Conservation (phyloP, 2,888 invertebrate species). For the Mimachlamys varia region DNA sequence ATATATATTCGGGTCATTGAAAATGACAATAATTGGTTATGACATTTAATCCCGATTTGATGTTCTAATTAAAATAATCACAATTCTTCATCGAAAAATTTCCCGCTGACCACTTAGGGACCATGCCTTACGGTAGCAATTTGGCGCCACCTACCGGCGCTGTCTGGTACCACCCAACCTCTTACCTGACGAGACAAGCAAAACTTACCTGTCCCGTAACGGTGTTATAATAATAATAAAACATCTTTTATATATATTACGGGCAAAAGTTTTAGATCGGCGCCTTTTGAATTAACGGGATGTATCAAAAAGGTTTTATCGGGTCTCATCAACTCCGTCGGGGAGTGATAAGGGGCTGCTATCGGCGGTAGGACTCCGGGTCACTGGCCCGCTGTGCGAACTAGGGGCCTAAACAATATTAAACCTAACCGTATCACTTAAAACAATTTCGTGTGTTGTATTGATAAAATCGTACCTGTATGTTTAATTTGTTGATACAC, state of each 20-base stretch:
- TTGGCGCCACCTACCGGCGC: not conserved
- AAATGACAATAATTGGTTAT: slow-evolving; percentile 36
- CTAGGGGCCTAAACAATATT: slow-evolving; percentile 22
- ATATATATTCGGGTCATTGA: slow-evolving; percentile 14
- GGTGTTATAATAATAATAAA: slow-evolving; percentile 17
- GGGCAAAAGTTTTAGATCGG: not conserved
- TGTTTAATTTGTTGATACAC: slow-evolving; percentile 5
- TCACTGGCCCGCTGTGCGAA: slow-evolving; percentile 14
- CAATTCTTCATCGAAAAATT: slow-evolving; percentile 16
- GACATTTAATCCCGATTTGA: slow-evolving; percentile 34
- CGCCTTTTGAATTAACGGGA: slow-evolving; percentile 34
- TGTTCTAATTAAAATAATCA: slow-evolving; percentile 31
- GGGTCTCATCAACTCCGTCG: not conserved
- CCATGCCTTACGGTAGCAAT: slow-evolving; percentile 13
- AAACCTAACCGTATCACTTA: slow-evolving; percentile 15
- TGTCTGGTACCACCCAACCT: slow-evolving; percentile 31
- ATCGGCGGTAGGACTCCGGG: not conserved
- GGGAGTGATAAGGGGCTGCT: not conserved
- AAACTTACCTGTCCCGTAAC: slow-evolving; percentile 24
- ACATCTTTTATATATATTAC: slow-evolving; percentile 9
- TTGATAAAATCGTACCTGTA: slow-evolving; percentile 22
- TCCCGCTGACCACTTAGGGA: slow-evolving; percentile 31
- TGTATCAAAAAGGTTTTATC: slow-evolving; percentile 33
- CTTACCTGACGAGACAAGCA: not conserved
- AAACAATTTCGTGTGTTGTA: slow-evolving; percentile 17